Percentiles rank a stretch among this genome's conserved stretches.
These are phyloP conservation scores for Apocheima hispidaria DNA, from an alignment of 2,888 invertebrate genomes.

Conservation along the genomic window DNA sequence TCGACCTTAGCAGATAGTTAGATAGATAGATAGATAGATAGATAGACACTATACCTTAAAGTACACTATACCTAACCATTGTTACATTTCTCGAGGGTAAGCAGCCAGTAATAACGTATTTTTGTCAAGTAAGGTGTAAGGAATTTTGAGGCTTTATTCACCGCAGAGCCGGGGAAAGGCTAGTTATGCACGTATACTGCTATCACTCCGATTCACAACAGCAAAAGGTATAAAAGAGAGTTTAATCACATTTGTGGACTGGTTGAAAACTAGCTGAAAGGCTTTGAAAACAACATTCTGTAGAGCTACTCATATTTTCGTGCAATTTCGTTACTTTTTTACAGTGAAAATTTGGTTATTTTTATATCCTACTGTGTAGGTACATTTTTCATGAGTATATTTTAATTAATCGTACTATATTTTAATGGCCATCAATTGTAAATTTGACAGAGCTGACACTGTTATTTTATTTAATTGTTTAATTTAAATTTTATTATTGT, in stretches of 20 bases:
- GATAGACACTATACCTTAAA: too few species aligned
- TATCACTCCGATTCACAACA: conserved; percentile 16
- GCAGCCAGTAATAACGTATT: conserved; percentile 17
- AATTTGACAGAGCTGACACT: too few species aligned
- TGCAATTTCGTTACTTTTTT: too few species aligned
- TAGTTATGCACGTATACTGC: conserved; percentile 1
- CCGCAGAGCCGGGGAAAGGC: neutral
- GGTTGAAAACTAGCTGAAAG: conserved; percentile 22
- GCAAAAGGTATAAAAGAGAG: conserved; percentile 20
- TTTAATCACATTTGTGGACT: conserved; percentile 33
- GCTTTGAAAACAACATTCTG: conserved; percentile 28
- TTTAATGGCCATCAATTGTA: too few species aligned
- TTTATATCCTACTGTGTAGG: conserved; percentile 4
- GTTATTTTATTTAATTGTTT: too few species aligned
- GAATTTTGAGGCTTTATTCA: conserved; percentile 13
- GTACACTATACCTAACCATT: neutral
- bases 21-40: too few species aligned
- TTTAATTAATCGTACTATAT: too few species aligned
- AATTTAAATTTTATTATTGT: too few species aligned
- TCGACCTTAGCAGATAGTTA: too few species aligned
- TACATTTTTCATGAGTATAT: neutral
- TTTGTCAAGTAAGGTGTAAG: conserved; percentile 23
- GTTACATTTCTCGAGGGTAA: conserved; percentile 12
- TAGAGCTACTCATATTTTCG: conserved; percentile 36
- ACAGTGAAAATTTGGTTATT: conserved; percentile 40